These are phyloP conservation scores for Carassius auratus DNA, from an alignment of 2,113 vertebrate genomes.

Conservation along the genomic window DNA sequence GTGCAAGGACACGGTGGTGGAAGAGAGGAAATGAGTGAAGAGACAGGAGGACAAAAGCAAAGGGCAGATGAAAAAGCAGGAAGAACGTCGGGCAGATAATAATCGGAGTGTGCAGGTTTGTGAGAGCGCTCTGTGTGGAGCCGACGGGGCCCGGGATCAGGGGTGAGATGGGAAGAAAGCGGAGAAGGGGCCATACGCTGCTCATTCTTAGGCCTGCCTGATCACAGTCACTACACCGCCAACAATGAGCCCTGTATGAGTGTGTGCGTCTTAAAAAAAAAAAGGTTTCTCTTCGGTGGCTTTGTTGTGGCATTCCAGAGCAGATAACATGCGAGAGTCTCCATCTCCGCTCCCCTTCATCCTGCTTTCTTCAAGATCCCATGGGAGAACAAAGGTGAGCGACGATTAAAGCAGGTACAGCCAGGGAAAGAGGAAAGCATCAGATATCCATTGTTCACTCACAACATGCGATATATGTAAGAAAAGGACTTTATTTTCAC, in stretches of 20 bases:
- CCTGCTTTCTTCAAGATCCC: slow-evolving; percentile 49
- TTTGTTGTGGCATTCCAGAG: slow-evolving; percentile 48
- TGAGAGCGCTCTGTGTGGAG: slow-evolving; percentile 41
- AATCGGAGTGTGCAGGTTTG: slow-evolving; percentile 45
- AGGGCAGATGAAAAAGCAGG: slow-evolving; percentile 46
- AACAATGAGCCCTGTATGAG: slow-evolving; percentile 55
- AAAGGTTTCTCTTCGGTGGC: slow-evolving; percentile 29
- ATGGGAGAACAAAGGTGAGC: slow-evolving; percentile 52
- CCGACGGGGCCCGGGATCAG: slow-evolving; percentile 44
- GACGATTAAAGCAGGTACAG: slow-evolving; percentile 47
- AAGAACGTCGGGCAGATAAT: slow-evolving; percentile 46
- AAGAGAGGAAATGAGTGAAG: slow-evolving; percentile 12
- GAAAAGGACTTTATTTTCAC: background rate
- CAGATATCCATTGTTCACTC: background rate
- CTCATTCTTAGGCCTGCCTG: slow-evolving; percentile 52
- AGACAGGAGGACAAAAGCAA: slow-evolving; percentile 34
- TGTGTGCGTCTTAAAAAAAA: slow-evolving; percentile 34
- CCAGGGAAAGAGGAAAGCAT: slow-evolving; percentile 42
- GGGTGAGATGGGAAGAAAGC: slow-evolving; percentile 57
- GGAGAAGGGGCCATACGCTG: slow-evolving; percentile 52
- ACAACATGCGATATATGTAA: background rate
- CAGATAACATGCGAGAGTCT: slow-evolving; percentile 51
- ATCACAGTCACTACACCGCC: slow-evolving; percentile 56
- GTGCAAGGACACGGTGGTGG: slow-evolving; percentile 10
- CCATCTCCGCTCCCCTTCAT: slow-evolving; percentile 25